Evolutionary conservation across 2,888 invertebrate species (phyloP).

Genomic region (Callyntrura sp.): DNA sequence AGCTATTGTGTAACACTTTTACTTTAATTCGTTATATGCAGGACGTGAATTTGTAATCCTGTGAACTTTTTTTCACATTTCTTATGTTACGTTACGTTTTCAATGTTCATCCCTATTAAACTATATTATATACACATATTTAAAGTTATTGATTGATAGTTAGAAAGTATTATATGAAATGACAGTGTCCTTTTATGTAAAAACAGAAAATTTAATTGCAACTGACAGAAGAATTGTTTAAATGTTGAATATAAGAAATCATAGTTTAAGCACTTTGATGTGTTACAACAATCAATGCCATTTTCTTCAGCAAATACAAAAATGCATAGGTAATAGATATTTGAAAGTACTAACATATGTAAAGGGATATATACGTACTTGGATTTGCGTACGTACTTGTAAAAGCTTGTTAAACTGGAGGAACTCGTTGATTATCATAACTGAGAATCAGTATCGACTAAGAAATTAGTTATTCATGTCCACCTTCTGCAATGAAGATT

Average conservation of each 20-base stretch:
- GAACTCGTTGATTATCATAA: conserved; percentile 17
- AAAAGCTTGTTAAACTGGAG: not conserved
- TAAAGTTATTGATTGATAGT: not conserved
- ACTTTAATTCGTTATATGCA: not conserved
- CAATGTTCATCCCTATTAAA: not conserved
- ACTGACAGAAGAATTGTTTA: conserved; percentile 45
- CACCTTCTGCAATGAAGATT: conserved; percentile 20
- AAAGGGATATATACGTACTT: conserved; percentile 13
- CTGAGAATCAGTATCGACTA: conserved; percentile 47
- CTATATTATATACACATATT: not conserved
- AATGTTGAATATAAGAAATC: not conserved
- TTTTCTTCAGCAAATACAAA: conserved; percentile 55
- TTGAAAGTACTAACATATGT: not conserved
- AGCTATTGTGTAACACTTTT: not conserved
- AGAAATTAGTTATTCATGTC: conserved; percentile 39
- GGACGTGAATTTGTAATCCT: not conserved
- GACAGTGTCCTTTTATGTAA: conserved; percentile 47
- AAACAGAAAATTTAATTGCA: conserved; percentile 33
- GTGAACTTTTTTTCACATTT: no score
- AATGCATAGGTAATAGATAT: conserved; percentile 31
- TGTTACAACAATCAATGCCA: conserved; percentile 74
- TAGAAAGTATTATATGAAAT: conserved; percentile 31
- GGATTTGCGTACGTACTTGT: not conserved
- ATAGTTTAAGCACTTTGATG: conserved; percentile 28
- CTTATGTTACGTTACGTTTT: not conserved